Base-by-base conservation (phyloP, 1,140 invertebrate genomes). In the Aphelinus atriplicis region DNA sequence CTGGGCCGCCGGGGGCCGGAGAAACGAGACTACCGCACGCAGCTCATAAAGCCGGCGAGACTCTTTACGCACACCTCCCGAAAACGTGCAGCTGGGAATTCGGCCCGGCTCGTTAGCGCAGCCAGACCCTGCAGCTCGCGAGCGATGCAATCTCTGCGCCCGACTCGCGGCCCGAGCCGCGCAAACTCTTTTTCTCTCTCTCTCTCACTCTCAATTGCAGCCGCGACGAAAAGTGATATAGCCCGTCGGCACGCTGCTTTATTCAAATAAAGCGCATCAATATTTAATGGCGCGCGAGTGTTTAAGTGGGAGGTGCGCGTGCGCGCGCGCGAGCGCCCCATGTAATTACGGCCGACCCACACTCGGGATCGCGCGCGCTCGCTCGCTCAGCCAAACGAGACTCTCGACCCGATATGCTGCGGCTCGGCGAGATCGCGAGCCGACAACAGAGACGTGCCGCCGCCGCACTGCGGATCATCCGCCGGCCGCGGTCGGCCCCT, bases 191-290 rank as follows among this genome's bases (percentile, higher is more conserved):
- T 53, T 58, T 10, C 71, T 51, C 61, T 53, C 26, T 53, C 26
- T 7, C 51, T n/a, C 60, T 57, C 53, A 46, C 53, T 51, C 70
- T 62, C 48, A 48, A 43, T 66, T 66, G 55, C 26, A 47, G 10
- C 57, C 65, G 72, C 65, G 72, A 68, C 65, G 72, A 74, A 74
- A 74, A 51, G 58, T 61, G 63, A 73, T 67, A 50, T 47, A 48
- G 60, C 53, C 62, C 5, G 55, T 5, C n/a, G 63, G 63, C 63
- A 46, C 69, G 42, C 43, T 46, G 71, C 47, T 84, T 84, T 84
- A 84, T 85, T 84, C 83, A 84, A 85, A 85, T 83, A 80, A 77
- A 74, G 57, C 78, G 71, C 82, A 85, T 85, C 84, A 84, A 83
- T 84, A 85, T 85, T 84, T 84, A 84, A 83, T 83, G 80, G 79